A percentile compares a stretch with the other conserved stretches of the same genome.
Evolutionary conservation across 2,888 invertebrate species (phyloP).

Genomic region (Nebria brevicollis): DNA sequence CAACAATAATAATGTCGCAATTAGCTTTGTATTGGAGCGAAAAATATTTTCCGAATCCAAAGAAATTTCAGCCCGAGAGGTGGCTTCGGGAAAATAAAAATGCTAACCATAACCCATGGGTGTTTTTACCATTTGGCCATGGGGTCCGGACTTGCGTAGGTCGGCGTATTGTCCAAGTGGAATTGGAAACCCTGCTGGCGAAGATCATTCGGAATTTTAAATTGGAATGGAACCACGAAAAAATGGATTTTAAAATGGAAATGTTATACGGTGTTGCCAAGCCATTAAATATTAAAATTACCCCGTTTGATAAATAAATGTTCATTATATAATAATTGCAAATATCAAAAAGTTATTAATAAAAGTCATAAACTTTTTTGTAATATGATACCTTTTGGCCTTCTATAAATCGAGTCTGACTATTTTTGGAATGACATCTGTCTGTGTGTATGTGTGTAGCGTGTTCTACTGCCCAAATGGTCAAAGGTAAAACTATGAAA

Average conservation of each 20-base stretch:
- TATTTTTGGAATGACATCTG: no score
- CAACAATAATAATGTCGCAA: slow-evolving; percentile 49
- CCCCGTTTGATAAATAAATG: slow-evolving; percentile 47
- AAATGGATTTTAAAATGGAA: slow-evolving; percentile 50
- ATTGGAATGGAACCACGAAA: slow-evolving; percentile 56
- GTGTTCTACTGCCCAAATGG: no score
- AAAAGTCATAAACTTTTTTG: no score
- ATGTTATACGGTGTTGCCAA: slow-evolving; percentile 52
- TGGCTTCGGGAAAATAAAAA: slow-evolving; percentile 54
- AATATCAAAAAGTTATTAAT: no score
- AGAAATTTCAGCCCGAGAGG: slow-evolving; percentile 56
- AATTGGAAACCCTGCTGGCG: slow-evolving; percentile 55
- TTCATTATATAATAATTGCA: no score
- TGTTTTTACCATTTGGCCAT: slow-evolving; percentile 74
- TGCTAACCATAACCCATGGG: slow-evolving; percentile 68
- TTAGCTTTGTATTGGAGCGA: slow-evolving; percentile 34
- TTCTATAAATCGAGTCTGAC: no score
- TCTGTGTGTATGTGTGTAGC: no score
- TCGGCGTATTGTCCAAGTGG: slow-evolving; percentile 76
- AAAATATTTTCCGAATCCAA: slow-evolving; percentile 49
- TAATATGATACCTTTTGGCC: no score
- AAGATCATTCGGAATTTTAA: slow-evolving; percentile 55
- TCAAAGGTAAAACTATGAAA: no score
- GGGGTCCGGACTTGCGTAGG: slow-evolving; percentile 77
- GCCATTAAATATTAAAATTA: slow-evolving; percentile 53